Conservation (phyloP, 2,888 invertebrate genomes). For the Himalopsyche tibetana region DNA sequence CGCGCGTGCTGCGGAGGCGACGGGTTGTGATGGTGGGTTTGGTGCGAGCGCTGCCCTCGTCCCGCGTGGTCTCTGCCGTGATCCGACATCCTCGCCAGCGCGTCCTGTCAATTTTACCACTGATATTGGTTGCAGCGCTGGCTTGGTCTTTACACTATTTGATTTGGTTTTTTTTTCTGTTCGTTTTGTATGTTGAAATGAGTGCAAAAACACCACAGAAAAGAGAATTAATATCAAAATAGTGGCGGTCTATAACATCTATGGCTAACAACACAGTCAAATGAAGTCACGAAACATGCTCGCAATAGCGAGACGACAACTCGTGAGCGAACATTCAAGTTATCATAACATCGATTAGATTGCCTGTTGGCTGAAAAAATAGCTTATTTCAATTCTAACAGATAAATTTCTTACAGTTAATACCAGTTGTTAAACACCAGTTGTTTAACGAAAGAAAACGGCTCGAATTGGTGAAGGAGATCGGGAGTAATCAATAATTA, state of each 20-base stretch:
- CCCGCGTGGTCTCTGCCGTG: conserved; percentile 45
- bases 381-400: no score
- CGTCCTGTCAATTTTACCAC: conserved; percentile 61
- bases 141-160: conserved; percentile 51
- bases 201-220: conserved; percentile 54
- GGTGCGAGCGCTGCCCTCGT: conserved; percentile 70
- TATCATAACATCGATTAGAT: no score
- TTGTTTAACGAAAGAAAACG: no score
- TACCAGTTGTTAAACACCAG: no score
- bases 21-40: conserved; percentile 67
- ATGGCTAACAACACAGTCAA: no score
- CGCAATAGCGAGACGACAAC: no score
- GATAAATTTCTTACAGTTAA: no score
- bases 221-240: conserved; percentile 52
- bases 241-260: background rate
- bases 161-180: conserved; percentile 39
- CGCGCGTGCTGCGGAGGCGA: conserved; percentile 67
- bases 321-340: no score
- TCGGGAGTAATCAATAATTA: no score
- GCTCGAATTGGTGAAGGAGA: no score
- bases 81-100: conserved; percentile 44
- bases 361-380: no score
- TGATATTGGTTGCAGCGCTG: conserved; percentile 58
- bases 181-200: conserved; percentile 54
- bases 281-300: no score